Base-by-base conservation (phyloP, 2,797 vertebrate species). In the Pelochelys cantorii region DNA sequence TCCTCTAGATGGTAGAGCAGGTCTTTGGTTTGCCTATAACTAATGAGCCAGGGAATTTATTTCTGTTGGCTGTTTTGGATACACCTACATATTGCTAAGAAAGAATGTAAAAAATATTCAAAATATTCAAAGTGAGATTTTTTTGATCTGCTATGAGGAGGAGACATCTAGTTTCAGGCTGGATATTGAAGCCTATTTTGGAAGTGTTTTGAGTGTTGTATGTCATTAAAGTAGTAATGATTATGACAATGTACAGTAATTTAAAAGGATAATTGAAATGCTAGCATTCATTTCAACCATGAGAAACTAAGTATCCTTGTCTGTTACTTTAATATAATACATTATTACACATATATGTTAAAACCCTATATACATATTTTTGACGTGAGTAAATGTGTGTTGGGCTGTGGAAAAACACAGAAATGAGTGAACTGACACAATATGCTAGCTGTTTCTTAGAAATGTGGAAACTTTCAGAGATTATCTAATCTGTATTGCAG, bases 1-100 rank as follows among this genome's bases (percentile, higher is more conserved):
- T 95, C 96, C 95, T 96, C 92, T 95, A 94, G 93, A 92, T 95
- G 92, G 87, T 92, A 95, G 88, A 93, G 91, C 82, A 87, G 92
- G 88, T 95, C 92, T 95, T 96, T 94, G 86, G 89, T 92, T 96
- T 93, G 53, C 81, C 92, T 92, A 77, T 62, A 78, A 78, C 89
- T 89, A 88, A 95, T 92, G 94, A 96, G 91, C 94, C 53, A 92
- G 95, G 93, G 78, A 95, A 86, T 92, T 3, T 83, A 81, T 29
- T 54, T 56, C 25, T 57, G 93, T 85, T 55, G 87, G 60, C 77
- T 77, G 90, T 34, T 13, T 55, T 91, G 87, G 59, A 15, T 57
- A n/a, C 87, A 3, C 68, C 25, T 53, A 23, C 52, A 27, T 56
- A 9, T 57, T 59, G 79, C 74, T 71, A 74, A 78, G 68, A 71